These are phyloP conservation scores for Alviniconcha strummeri DNA, from an alignment of 2,888 invertebrate species.

Conservation along the genomic window DNA sequence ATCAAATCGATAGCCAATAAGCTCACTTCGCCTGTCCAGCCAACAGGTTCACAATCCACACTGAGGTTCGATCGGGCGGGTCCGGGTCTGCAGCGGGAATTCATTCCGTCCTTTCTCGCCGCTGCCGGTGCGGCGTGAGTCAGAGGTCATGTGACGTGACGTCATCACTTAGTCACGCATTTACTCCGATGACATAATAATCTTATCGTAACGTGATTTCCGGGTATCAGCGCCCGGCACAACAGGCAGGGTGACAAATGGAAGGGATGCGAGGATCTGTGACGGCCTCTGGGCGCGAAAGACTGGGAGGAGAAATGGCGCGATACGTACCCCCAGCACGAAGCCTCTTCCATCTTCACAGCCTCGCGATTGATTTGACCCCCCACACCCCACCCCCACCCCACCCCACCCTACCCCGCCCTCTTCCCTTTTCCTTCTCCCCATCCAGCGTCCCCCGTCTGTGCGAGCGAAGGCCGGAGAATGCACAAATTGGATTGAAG, in stretches of 20 bases:
- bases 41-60: too few relatives aligned
- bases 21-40: too few relatives aligned
- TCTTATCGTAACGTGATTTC: constrained; percentile 3
- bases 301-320: not conserved
- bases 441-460: not conserved
- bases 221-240: not conserved
- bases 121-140: constrained; percentile 4
- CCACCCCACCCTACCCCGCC: not conserved
- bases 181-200: constrained; percentile 22
- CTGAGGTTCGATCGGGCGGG: too few relatives aligned
- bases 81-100: too few relatives aligned
- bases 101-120: not conserved
- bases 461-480: not conserved
- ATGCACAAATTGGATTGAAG: constrained; percentile 8
- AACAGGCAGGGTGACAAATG: not conserved
- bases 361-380: not conserved
- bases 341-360: not conserved
- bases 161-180: constrained; percentile 30
- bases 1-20: constrained; percentile 30
- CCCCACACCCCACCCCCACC: not conserved
- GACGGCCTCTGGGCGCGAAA: not conserved
- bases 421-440: not conserved
- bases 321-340: constrained; percentile 11
- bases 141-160: constrained; percentile 19
- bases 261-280: not conserved